Percentiles rank a stretch among this genome's conserved stretches.
Evolutionary conservation across 1,140 invertebrate species (phyloP).

Genomic region (Cheumatopsyche charites): DNA sequence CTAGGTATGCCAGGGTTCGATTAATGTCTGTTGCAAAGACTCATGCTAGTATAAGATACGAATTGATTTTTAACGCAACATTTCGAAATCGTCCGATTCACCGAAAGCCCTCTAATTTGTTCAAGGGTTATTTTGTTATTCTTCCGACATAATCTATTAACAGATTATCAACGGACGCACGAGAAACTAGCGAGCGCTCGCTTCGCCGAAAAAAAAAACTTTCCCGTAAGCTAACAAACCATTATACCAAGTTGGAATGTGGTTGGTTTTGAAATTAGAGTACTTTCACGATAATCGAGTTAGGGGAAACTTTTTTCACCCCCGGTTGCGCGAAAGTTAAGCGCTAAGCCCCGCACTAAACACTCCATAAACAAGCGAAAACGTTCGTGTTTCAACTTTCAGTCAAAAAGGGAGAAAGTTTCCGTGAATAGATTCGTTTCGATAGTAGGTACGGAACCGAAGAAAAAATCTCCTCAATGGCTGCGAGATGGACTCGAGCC

Average conservation of each 20-base stretch:
- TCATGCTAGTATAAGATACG: too few relatives aligned
- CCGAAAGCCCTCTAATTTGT: not conserved
- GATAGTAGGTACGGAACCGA: not conserved
- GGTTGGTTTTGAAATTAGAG: conserved; percentile 27
- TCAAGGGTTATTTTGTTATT: conserved; percentile 22
- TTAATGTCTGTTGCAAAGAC: too few relatives aligned
- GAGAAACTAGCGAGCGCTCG: not conserved
- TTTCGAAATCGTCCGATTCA: too few relatives aligned
- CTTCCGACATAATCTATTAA: conserved; percentile 23
- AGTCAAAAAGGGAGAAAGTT: conserved; percentile 22
- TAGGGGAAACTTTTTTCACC: conserved; percentile 22
- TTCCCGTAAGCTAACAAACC: conserved; percentile 25
- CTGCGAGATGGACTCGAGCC: not conserved
- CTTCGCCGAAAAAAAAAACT: not conserved
- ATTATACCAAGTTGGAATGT: conserved; percentile 22
- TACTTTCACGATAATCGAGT: conserved; percentile 28
- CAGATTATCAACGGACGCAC: conserved; percentile 19
- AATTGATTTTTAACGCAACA: too few relatives aligned
- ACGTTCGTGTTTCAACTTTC: conserved; percentile 26
- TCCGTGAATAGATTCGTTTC: conserved; percentile 28
- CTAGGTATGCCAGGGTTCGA: too few relatives aligned
- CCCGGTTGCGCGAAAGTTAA: conserved; percentile 18
- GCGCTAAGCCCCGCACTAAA: conserved; percentile 27
- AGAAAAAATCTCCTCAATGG: not conserved
- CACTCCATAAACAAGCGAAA: conserved; percentile 28